Evolutionary conservation across 2,113 vertebrate species (phyloP), one percentile per base, ranked within the genome.

Genomic region (Columba livia): DNA sequence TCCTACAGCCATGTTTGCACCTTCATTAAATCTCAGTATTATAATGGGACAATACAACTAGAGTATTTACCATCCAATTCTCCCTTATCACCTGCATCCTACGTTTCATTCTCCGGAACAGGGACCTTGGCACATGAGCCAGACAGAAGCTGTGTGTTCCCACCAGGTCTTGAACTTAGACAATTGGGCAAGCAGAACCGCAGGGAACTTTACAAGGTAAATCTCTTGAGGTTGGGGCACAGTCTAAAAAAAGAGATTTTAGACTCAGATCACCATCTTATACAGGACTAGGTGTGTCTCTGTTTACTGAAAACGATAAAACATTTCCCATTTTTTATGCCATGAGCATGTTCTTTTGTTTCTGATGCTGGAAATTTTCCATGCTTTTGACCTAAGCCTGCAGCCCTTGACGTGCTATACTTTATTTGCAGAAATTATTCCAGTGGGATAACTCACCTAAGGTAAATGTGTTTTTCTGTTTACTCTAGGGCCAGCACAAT

Each of bases 331-430:
- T 48, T 86, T 95, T 89, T 83, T 94, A 84, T 88, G 83, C 93
- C 65, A 75, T 89, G 57, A 95, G 64, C 79, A 71, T 1, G 0
- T 95, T 94, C 79, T 86, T 96, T 96, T 96, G 92, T 96, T 96
- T 96, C 83, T 95, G n/a, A 54, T 95, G 75, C 67, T 97, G 94
- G 91, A 96, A 85, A 53, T 90, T 90, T 93, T 96, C 94, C 96
- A 96, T 90, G 72, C 79, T 89, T 93, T 92, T 83, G 82, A 90
- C 48, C 31, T 71, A 74, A 90, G 77, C 48, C 48, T 90, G 53
- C 61, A 90, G 72, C 31, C 48, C 19, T 79, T 91, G 77, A 85
- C 61, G 44, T 77, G 66, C 54, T 96, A 77, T 88, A 85, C 44
- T 81, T 91, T 85, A 88, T 83, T 90, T 5, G 2, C 34, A 57